Percentiles rank a stretch among this genome's conserved stretches.
These are phyloP conservation scores for Notarius quadriscutis DNA, from an alignment of 2,113 vertebrate genomes.

Conservation along the genomic window DNA sequence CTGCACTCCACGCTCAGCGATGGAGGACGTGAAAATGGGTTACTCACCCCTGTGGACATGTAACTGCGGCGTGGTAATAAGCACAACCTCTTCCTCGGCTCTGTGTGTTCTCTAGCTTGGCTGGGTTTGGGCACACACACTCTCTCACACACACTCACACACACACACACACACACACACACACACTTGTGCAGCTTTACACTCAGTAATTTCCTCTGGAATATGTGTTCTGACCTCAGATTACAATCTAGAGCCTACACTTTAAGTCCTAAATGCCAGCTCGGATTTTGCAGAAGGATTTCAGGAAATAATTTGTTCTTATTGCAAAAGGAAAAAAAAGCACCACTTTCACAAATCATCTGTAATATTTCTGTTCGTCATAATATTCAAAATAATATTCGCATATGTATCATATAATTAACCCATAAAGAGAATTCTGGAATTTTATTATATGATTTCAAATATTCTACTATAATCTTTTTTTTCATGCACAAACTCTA, in stretches of 20 bases:
- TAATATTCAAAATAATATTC: background rate
- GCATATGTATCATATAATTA: background rate
- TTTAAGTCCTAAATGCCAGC: background rate
- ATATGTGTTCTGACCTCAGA: conserved; percentile 29
- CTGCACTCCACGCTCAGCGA: conserved; percentile 12
- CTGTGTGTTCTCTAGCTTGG: conserved; percentile 4
- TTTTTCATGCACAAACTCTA: background rate
- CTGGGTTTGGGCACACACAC: background rate
- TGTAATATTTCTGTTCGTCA: background rate
- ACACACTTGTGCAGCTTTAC: conserved; percentile 8
- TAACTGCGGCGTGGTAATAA: conserved; percentile 18
- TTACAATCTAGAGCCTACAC: conserved; percentile 9
- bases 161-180: background rate
- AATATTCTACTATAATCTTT: background rate
- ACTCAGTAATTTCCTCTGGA: conserved; percentile 18
- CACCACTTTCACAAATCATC: background rate
- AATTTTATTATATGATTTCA: background rate
- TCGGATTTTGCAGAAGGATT: background rate
- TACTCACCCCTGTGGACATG: conserved; percentile 31
- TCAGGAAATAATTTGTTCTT: background rate
- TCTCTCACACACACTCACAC: background rate
- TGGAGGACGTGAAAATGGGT: conserved; percentile 18
- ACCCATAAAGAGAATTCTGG: background rate
- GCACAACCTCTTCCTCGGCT: background rate
- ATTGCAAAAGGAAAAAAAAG: background rate